Conservation (phyloP, 2,888 invertebrate genomes). For the Fabriciana adippe region DNA sequence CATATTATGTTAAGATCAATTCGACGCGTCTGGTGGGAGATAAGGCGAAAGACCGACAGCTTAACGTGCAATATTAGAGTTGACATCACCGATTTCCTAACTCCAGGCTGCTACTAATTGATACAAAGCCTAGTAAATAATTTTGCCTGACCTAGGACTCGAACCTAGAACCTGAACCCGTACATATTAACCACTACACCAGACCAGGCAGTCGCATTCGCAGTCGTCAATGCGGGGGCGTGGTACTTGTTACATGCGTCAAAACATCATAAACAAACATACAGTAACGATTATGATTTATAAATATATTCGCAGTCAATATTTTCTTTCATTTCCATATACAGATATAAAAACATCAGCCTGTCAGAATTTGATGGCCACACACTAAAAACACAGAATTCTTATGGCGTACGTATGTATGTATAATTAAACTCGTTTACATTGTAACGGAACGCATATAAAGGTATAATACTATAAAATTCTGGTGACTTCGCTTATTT, state of each 20-base stretch:
- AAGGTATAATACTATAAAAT: too few species aligned
- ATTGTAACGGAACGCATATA: slow-evolving; percentile 3
- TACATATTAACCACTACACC: not conserved
- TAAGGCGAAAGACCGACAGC: too few species aligned
- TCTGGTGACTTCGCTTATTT: too few species aligned
- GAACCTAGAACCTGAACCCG: not conserved
- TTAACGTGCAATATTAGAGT: too few species aligned
- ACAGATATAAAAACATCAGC: slow-evolving; percentile 26
- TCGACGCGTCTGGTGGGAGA: too few species aligned
- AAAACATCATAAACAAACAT: slow-evolving; percentile 35
- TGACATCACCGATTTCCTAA: too few species aligned
- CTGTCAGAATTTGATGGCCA: slow-evolving; percentile 37
- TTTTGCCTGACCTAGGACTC: too few species aligned
- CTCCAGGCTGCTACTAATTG: too few species aligned
- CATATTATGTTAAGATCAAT: too few species aligned
- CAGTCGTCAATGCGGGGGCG: not conserved
- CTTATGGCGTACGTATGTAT: not conserved
- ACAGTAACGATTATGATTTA: slow-evolving; percentile 33
- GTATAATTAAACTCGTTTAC: not conserved
- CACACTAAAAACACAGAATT: slow-evolving; percentile 32
- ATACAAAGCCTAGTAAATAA: too few species aligned
- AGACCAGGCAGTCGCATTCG: not conserved
- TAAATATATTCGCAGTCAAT: slow-evolving; percentile 40
- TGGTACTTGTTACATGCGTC: slow-evolving; percentile 49
- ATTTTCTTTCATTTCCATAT: slow-evolving; percentile 41